These are phyloP conservation scores for Osedax fenrisi DNA, from an alignment of 2,888 invertebrate species.

Conservation along the genomic window DNA sequence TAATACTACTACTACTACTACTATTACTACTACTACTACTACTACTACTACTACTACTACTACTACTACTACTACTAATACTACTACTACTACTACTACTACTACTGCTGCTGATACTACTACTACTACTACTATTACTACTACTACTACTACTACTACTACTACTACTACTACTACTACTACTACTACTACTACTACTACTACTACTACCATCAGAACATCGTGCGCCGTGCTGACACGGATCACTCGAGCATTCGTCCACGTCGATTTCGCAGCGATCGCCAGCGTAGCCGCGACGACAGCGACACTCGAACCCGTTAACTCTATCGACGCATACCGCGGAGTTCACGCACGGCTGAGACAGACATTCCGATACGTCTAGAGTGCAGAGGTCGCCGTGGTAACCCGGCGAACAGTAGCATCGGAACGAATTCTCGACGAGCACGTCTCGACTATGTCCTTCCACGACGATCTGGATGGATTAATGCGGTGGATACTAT, in stretches of 20 bases:
- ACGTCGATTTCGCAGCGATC: constrained; percentile 35
- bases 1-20: no score
- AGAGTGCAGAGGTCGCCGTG: constrained; percentile 35
- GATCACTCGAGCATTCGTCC: constrained; percentile 37
- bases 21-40: no score
- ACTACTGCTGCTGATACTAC: no score
- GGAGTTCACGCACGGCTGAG: constrained; percentile 33
- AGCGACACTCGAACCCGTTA: constrained; percentile 35
- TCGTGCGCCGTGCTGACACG: constrained; percentile 38
- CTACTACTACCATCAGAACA: not conserved
- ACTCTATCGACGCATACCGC: constrained; percentile 33
- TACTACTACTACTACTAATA: no score
- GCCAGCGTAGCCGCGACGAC: constrained; percentile 40
- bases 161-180: no score
- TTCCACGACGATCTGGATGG: not conserved
- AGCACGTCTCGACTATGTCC: not conserved
- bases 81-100: no score
- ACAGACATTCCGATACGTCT: constrained; percentile 36
- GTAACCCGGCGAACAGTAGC: constrained; percentile 38
- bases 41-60: no score
- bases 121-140: no score
- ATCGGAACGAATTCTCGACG: constrained; percentile 35
- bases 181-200: no score
- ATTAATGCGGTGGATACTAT: not conserved
- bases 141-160: no score